Evolutionary conservation across 2,797 vertebrate species (phyloP), one percentile per base, ranked within the genome.

Genomic region (Anabas testudineus): DNA sequence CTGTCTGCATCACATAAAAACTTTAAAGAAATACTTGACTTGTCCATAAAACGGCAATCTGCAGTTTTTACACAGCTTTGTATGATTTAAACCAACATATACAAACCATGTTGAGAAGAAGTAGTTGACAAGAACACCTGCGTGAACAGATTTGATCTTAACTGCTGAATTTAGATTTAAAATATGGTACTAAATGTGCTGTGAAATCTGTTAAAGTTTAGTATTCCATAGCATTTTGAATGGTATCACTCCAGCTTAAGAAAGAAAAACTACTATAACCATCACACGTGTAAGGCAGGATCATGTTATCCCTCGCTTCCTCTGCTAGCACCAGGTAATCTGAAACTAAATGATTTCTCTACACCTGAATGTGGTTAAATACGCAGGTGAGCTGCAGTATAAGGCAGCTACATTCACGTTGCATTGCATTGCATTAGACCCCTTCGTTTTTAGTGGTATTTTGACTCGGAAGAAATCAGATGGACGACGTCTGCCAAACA

Each of bases 351-450:
- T 67, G 53, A 65, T 62, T 66, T 48, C 24, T 47, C 16, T 48
- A n/a, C 28, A 70, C 42, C 19, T 22, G 32, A 32, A 7, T 2
- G 70, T 51, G 43, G 51, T 80, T 80, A 80, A 84, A 87, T 61
- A 82, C 87, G 68, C 57, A 87, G 58, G 9, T 18, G 42, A 49
- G 57, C 49, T n/a, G n/a, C n/a, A n/a, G n/a, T 57, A 55, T 61
- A 58, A 43, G 52, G 43, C 49, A 28, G 62, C 52, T 56, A 61
- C 75, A 56, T 46, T 43, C 43, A 55, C 54, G 67, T 57, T 56
- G 63, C 69, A 47, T 60, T 66, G 63, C 26, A 13, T 10, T n/a
- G 47, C 36, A 22, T 54, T 45, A 48, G 21, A 41, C 18, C 19
- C 43, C 30, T 47, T 64, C 83, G 68, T 67, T 73, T 64, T 54